These are phyloP conservation scores for Brenthis daphne DNA, from an alignment of 2,888 invertebrate species.

Conservation along the genomic window DNA sequence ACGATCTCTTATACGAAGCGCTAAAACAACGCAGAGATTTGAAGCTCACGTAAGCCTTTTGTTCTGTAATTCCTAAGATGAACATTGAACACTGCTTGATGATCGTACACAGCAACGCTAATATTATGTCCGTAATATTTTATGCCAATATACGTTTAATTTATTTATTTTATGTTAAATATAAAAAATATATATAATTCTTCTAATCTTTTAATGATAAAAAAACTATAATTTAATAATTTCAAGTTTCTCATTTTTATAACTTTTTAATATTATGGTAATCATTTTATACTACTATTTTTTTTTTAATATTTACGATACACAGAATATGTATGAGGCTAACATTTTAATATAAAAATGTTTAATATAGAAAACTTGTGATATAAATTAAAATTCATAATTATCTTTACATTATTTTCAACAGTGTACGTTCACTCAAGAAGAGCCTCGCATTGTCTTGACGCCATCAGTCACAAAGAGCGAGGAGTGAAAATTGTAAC, in stretches of 20 bases:
- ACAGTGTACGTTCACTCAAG: slow-evolving; percentile 54
- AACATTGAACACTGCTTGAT: slow-evolving; percentile 56
- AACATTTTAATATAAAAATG: background rate
- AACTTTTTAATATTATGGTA: background rate
- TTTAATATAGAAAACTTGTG: background rate
- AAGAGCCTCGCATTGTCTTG: slow-evolving; percentile 71
- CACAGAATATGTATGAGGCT: no score
- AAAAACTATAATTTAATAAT: no score
- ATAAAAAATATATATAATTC: no score
- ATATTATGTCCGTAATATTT: no score
- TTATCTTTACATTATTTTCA: background rate
- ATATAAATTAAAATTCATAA: background rate
- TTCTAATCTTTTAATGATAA: no score
- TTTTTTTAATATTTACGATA: no score
- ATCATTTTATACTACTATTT: no score
- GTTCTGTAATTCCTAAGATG: slow-evolving; percentile 72
- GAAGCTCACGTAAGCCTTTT: slow-evolving; percentile 73
- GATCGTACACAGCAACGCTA: slow-evolving; percentile 48
- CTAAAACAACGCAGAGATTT: slow-evolving; percentile 60
- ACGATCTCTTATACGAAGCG: slow-evolving; percentile 58
- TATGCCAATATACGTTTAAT: no score
- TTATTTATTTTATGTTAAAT: no score
- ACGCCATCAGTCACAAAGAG: slow-evolving; percentile 71
- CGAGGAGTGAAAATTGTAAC: slow-evolving; percentile 71
- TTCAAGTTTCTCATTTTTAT: no score